Evolutionary conservation across 2,797 vertebrate species (phyloP).

Genomic region (Graptemys geographica): DNA sequence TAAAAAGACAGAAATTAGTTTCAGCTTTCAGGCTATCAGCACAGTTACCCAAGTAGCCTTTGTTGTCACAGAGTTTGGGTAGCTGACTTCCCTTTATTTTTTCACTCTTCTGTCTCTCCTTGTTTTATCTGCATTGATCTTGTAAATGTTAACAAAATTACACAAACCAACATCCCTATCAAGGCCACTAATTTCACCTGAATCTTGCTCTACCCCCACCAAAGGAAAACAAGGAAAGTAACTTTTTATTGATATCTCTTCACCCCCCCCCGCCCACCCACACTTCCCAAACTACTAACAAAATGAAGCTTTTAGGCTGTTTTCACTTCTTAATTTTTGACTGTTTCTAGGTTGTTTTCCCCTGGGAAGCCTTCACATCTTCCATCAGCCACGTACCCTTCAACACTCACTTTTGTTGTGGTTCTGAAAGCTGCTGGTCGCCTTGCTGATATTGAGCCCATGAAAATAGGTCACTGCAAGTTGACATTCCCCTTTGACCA

Average conservation of each 20-base stretch:
- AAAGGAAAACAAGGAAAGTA: too few relatives aligned
- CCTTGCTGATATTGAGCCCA: too few relatives aligned
- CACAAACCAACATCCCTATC: not conserved
- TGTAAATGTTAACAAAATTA: not conserved
- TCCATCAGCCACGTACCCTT: not conserved
- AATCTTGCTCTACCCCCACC: too few relatives aligned
- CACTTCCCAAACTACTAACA: not conserved
- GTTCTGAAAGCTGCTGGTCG: not conserved
- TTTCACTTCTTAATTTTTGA: not conserved
- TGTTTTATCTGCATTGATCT: not conserved
- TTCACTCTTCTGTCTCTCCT: not conserved
- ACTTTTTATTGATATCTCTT: too few relatives aligned
- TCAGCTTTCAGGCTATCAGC: not conserved
- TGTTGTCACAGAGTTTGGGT: too few relatives aligned
- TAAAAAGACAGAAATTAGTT: not conserved
- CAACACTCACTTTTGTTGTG: not conserved
- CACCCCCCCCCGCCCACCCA: too few relatives aligned
- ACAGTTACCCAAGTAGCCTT: not conserved
- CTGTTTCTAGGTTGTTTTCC: not conserved
- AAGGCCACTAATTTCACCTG: too few relatives aligned
- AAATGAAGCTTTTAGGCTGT: not conserved
- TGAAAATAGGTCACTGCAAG: not conserved
- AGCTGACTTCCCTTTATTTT: not conserved
- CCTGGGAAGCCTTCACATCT: not conserved
- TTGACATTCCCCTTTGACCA: slow-evolving; percentile 16